Conservation (phyloP, 2,113 vertebrate genomes). For the Ceratotherium simum region DNA sequence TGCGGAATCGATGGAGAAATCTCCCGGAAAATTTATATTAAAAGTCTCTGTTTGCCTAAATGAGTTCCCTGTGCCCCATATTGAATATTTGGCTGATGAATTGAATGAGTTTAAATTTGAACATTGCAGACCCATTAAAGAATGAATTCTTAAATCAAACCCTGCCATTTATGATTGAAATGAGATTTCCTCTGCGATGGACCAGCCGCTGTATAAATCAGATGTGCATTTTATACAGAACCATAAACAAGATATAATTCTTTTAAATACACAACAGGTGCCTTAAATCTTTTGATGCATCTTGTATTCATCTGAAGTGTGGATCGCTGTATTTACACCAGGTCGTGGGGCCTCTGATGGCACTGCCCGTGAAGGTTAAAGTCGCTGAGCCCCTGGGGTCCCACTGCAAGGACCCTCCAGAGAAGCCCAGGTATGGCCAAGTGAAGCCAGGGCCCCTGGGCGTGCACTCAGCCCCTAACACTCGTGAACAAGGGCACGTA, state of each 20-base stretch:
- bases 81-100: constrained; percentile 99
- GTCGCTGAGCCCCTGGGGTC: constrained; percentile 33
- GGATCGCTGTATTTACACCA: constrained; percentile 85
- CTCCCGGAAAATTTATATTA: constrained; percentile 99
- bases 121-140: constrained; percentile 98
- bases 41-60: constrained; percentile 95
- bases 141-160: constrained; percentile 98
- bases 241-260: constrained; percentile 96
- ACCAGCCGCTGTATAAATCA: constrained; percentile 94
- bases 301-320: constrained; percentile 89
- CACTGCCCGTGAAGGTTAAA: constrained; percentile 83
- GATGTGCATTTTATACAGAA: constrained; percentile 92
- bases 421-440: no score
- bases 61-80: constrained; percentile 94
- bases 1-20: constrained; percentile 99
- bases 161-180: constrained; percentile 99
- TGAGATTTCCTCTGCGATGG: constrained; percentile 94
- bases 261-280: constrained; percentile 92
- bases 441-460: neutral
- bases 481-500: rapidly evolving
- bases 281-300: constrained; percentile 91
- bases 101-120: constrained; percentile 98
- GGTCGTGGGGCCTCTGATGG: constrained; percentile 77
- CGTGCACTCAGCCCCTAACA: rapidly evolving
- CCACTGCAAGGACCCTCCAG: rapidly evolving